Percentiles rank a stretch among this genome's conserved stretches.
Evolutionary conservation across 1,140 invertebrate genomes (phyloP).

Genomic region (Temnothorax curvispinosus): DNA sequence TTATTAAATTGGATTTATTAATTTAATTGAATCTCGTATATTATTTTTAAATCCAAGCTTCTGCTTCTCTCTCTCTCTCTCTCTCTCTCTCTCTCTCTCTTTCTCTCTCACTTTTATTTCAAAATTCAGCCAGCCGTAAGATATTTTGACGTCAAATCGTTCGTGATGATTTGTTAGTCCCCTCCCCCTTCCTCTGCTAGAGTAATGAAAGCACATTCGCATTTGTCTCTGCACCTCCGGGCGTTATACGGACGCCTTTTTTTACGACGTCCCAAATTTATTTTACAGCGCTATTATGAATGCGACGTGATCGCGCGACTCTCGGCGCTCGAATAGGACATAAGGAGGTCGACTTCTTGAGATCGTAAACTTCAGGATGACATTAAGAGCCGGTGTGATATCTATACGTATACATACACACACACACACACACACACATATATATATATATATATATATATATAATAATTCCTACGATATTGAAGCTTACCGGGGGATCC

Average conservation of each 20-base stretch:
- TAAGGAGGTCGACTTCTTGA: constrained; percentile 1
- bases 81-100: no score
- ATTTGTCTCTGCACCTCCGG: not conserved
- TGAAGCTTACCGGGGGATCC: constrained; percentile 71
- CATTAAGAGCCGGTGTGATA: constrained; percentile 51
- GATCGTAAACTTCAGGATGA: constrained; percentile 62
- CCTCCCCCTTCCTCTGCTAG: no score
- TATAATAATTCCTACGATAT: constrained; percentile 73
- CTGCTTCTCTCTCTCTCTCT: not conserved
- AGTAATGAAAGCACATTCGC: constrained; percentile 12
- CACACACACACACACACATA: no score
- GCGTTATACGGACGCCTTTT: not conserved
- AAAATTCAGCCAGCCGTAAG: not conserved
- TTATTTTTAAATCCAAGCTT: not conserved
- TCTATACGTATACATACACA: not conserved
- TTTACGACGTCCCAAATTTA: constrained; percentile 50
- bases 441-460: constrained; percentile 32
- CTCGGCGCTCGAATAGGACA: not conserved
- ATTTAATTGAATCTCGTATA: no score
- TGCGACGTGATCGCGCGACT: constrained; percentile 34
- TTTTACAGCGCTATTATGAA: constrained; percentile 49
- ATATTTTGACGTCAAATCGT: not conserved
- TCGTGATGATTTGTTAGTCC: constrained; percentile 16
- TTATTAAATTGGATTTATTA: not conserved
- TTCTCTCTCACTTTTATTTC: not conserved